phyloP scores from a whole-genome alignment of 2,113 vertebrate genomes.

The Mixornis gularis region DNA sequence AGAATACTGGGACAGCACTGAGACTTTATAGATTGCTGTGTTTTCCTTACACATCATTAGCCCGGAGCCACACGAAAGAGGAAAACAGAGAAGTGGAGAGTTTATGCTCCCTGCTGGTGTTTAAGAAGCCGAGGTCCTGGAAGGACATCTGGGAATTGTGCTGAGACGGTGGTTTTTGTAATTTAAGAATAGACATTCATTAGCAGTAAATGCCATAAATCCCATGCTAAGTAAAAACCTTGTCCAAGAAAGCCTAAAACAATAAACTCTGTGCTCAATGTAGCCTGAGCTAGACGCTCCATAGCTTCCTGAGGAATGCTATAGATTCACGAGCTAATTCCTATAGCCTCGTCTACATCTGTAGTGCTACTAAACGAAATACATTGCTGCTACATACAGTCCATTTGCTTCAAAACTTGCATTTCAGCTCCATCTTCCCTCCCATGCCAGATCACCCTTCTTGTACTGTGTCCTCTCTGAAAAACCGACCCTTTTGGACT shows the following conservation, averaged over 20 bases:
- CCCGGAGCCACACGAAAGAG: constrained; percentile 88
- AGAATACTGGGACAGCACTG: constrained; percentile 91
- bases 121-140: constrained; percentile 86
- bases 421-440: constrained; percentile 36
- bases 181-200: constrained; percentile 94
- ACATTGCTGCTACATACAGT: constrained; percentile 33
- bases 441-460: constrained; percentile 50
- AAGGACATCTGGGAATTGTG: constrained; percentile 89
- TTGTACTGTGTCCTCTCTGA: not conserved
- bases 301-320: constrained; percentile 84
- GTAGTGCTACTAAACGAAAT: constrained; percentile 26
- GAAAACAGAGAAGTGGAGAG: constrained; percentile 90
- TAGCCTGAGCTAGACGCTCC: constrained; percentile 79
- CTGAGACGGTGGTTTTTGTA: constrained; percentile 86
- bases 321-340: constrained; percentile 76
- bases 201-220: constrained; percentile 97
- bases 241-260: constrained; percentile 98
- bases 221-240: constrained; percentile 95
- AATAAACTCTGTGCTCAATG: constrained; percentile 89
- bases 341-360: constrained; percentile 35
- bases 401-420: constrained; percentile 58
- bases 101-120: constrained; percentile 88
- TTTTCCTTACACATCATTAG: constrained; percentile 97
- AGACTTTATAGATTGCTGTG: constrained; percentile 83
- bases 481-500: constrained; percentile 72